Evolutionary conservation across 2,888 invertebrate genomes (phyloP), one percentile per base, ranked within the genome.

Genomic region (Geotrupes spiniger): DNA sequence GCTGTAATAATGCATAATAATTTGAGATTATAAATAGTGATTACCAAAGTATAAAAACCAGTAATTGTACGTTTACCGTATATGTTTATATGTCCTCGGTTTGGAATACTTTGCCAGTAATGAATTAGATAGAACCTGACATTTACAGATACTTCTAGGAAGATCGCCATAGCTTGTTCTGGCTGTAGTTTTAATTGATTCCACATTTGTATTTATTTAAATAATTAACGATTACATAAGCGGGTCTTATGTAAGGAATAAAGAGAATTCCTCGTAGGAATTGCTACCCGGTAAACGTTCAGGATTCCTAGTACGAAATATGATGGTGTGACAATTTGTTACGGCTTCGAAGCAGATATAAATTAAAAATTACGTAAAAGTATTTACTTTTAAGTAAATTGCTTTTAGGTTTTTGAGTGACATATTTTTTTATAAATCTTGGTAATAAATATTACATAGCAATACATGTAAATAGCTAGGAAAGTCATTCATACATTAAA

Each of bases 101-200:
- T 60, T 57, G 57, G 56, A 59, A 62, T 60, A 60, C 52, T 51
- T 54, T 54, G 56, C 50, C 56, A 49, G 65, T 63, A 64, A 65
- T 68, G 65, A 67, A 68, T 66, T 66, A 68, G 66, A 59, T 58
- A 62, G 45, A 57, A 54, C 56, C 49, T 65, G 68, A 66, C 66
- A 65, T 65, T 67, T 63, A 66, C 62, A 64, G 60, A 41, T 49
- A 41, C 45, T 49, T 49, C 49, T 45, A 9, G 29, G 49, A 49
- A 49, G 41, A 45, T 41, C 44, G 27, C 41, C 38, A 40, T 39
- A 37, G 37, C 33, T 33, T 33, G 33, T 33, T 14, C 6, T 33
- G 15, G 9, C 9, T 14, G 9, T 33, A 10, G 4, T 33, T 33
- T 33, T 33, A 33, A 33, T 33, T 33, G 15, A 33, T 33, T 12